A percentile compares a stretch with the other conserved stretches of the same genome.
Evolutionary conservation across 1,140 invertebrate genomes (phyloP).

Genomic region (Plectrocnemia conspersa): DNA sequence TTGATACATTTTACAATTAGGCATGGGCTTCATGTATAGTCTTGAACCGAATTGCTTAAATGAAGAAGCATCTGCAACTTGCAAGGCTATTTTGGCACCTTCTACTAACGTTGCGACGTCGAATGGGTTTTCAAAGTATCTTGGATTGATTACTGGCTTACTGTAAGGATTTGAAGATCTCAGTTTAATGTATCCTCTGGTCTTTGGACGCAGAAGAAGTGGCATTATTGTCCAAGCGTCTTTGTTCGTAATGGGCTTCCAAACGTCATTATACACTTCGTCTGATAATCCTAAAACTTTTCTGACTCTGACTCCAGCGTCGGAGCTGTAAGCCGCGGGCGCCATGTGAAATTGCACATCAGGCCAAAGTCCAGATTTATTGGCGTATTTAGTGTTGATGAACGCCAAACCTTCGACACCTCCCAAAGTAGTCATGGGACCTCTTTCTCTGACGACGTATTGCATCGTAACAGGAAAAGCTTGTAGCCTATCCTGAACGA

Average conservation of each 20-base stretch:
- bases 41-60: constrained; percentile 78
- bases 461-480: constrained; percentile 72
- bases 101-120: constrained; percentile 76
- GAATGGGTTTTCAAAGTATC: constrained; percentile 74
- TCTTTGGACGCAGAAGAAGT: constrained; percentile 71
- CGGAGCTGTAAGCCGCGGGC: constrained; percentile 77
- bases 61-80: constrained; percentile 66
- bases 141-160: constrained; percentile 82
- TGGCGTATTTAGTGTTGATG: constrained; percentile 77
- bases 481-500: constrained; percentile 67
- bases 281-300: constrained; percentile 81
- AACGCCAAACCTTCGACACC: constrained; percentile 82
- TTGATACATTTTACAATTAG: constrained; percentile 69
- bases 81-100: constrained; percentile 71
- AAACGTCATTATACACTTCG: constrained; percentile 69
- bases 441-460: constrained; percentile 68
- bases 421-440: constrained; percentile 79
- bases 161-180: constrained; percentile 75
- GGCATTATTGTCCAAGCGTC: constrained; percentile 84
- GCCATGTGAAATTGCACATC: constrained; percentile 87
- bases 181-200: constrained; percentile 70
- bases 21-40: constrained; percentile 66
- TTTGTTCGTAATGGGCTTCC: constrained; percentile 43
- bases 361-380: constrained; percentile 65
- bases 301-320: constrained; percentile 66